phyloP scores from a whole-genome alignment of 2,113 vertebrate species.

The Oceanodroma tethys region DNA sequence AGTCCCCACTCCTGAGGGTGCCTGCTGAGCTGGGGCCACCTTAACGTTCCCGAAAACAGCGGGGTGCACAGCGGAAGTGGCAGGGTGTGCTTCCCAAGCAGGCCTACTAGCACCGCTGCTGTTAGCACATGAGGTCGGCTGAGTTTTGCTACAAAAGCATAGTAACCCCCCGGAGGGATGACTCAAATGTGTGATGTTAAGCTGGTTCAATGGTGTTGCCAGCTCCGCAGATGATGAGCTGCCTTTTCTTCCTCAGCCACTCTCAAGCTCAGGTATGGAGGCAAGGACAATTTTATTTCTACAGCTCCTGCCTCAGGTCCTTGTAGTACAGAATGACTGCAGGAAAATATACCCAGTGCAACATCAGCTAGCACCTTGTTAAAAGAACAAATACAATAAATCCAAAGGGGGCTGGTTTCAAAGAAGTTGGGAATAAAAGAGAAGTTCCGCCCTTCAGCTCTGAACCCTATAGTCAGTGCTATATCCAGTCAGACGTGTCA shows the following conservation, averaged over 20 bases:
- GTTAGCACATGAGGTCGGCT: neutral
- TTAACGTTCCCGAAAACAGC: neutral
- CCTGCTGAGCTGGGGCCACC: neutral
- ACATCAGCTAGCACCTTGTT: neutral
- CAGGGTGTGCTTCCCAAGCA: neutral
- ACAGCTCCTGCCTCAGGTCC: neutral
- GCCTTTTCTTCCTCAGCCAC: neutral
- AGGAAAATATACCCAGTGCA: neutral
- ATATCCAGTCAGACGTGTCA: neutral
- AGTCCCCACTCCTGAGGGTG: neutral
- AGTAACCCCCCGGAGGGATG: neutral
- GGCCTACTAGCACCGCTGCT: neutral
- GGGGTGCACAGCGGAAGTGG: neutral
- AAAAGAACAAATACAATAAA: neutral
- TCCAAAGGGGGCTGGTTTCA: neutral
- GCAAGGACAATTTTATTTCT: neutral
- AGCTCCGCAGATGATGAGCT: neutral
- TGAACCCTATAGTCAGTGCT: neutral
- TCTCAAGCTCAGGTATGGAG: neutral
- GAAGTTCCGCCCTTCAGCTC: neutral
- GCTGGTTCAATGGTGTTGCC: neutral
- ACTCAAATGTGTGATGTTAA: neutral
- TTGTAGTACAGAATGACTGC: neutral
- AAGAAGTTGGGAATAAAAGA: neutral
- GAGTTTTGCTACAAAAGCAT: neutral